Base-by-base conservation (phyloP, 2,113 vertebrate species). In the Chionis minor region DNA sequence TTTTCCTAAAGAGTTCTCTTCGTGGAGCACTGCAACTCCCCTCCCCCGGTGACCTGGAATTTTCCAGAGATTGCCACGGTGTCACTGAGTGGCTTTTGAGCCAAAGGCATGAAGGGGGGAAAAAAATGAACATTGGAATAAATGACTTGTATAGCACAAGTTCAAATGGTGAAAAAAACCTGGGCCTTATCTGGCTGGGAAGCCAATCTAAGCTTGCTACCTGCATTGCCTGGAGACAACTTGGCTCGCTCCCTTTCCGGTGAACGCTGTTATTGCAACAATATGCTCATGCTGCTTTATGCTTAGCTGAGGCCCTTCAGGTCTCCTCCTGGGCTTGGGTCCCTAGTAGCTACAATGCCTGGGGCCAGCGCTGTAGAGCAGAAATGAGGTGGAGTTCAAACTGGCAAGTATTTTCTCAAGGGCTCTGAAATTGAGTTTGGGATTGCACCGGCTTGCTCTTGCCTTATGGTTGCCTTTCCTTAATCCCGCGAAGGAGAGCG, bases 271-370 rank as follows among this genome's bases (percentile, higher is more conserved):
- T 91, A 47, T 19, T 78, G 90, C 93, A 95, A 93, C 91, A 87
- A 51, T 93, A 94, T 95, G 95, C 94, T 96, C 40, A 14, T 58
- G 82, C 54, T 97, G 70, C 80, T 94, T 91, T 86, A 71, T 94
- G 89, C 71, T 92, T 96, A 96, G 88, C 88, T 94, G 81, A 95
- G 92, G 96, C 97, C 97, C 98, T 95, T 90, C 75, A 87, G 97
- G 98, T 97, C 74, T 75, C 97, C 97, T 96, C 91, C 96, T 96
- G 95, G 98, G 98, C 86, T n/a, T 86, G 45, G 89, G 94, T 96
- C 96, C 96, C 96, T 94, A 63, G 92, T 86, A 97, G 97, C 97
- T 90, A 27, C 90, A 95, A 15, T 10, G 97, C 98, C 97, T 98
- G 75, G 56, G 97, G 98, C 97, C 96, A 96, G 97, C 88, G 88